Conservation (phyloP, 2,797 vertebrate species). For the Sciaenops ocellatus region DNA sequence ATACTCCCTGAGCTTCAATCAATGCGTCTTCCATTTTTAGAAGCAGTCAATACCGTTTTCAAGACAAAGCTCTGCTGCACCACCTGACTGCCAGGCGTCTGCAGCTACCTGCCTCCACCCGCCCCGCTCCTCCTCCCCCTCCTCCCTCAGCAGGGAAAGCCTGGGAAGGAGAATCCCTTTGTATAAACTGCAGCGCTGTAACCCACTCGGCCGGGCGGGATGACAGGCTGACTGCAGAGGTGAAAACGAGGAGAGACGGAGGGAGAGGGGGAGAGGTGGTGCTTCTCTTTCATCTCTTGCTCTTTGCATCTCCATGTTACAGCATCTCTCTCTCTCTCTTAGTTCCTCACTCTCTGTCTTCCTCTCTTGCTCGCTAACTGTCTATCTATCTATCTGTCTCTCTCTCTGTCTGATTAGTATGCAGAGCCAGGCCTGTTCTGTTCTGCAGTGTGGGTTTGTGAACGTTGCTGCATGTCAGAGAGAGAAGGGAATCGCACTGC, state of each 20-base stretch:
- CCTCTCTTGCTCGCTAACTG: background rate
- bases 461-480: slow-evolving; percentile 76
- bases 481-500: slow-evolving; percentile 75
- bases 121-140: background rate
- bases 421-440: slow-evolving; percentile 73
- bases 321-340: slow-evolving; percentile 16
- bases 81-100: slow-evolving; percentile 53
- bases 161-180: slow-evolving; percentile 80
- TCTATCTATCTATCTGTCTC: slow-evolving; percentile 12
- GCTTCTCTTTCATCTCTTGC: slow-evolving; percentile 54
- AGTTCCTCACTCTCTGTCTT: slow-evolving; percentile 3
- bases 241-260: slow-evolving; percentile 36
- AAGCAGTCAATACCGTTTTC: slow-evolving; percentile 64
- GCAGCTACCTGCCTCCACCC: slow-evolving; percentile 30
- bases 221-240: slow-evolving; percentile 74
- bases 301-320: slow-evolving; percentile 34
- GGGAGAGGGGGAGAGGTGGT: slow-evolving; percentile 13
- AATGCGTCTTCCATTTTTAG: slow-evolving; percentile 69
- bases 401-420: slow-evolving; percentile 80
- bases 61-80: slow-evolving; percentile 50
- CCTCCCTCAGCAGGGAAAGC: slow-evolving; percentile 66
- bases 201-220: slow-evolving; percentile 53
- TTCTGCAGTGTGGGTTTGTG: slow-evolving; percentile 86
- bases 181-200: slow-evolving; percentile 65
- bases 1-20: slow-evolving; percentile 55